Evolutionary conservation across 2,888 invertebrate species (phyloP).

Genomic region (Phymatocera aterrima): DNA sequence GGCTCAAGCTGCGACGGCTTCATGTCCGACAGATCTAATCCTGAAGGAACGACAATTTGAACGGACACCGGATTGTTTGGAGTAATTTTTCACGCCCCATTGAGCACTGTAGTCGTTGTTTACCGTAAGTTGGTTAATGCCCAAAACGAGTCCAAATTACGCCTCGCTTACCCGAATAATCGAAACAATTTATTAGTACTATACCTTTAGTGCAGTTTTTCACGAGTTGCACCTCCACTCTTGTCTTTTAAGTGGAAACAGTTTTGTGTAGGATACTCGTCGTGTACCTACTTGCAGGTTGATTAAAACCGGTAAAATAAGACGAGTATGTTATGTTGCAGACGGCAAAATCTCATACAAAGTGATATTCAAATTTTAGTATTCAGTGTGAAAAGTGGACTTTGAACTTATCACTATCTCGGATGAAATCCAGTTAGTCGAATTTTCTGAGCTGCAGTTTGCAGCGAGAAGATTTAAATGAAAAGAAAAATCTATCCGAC

Average conservation of each 20-base stretch:
- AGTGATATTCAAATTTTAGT: neutral
- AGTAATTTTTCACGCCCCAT: slow-evolving; percentile 62
- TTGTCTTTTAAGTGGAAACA: neutral
- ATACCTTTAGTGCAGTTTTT: neutral
- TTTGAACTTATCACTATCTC: neutral
- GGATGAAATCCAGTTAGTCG: neutral
- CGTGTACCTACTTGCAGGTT: neutral
- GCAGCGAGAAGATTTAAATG: neutral
- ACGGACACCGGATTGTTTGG: slow-evolving; percentile 59
- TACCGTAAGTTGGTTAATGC: slow-evolving; percentile 30
- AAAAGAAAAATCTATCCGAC: neutral
- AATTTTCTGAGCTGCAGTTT: neutral
- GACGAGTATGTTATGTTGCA: neutral
- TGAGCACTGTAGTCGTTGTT: slow-evolving; percentile 56
- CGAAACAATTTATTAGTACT: neutral
- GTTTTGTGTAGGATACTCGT: neutral
- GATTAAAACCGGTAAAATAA: neutral
- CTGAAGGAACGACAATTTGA: slow-evolving; percentile 59
- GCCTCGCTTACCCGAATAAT: slow-evolving; percentile 23
- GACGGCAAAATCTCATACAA: neutral
- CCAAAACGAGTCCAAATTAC: slow-evolving; percentile 18
- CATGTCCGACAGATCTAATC: slow-evolving; percentile 68
- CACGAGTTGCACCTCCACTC: neutral
- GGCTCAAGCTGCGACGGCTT: slow-evolving; percentile 60
- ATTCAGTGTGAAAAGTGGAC: neutral